Base-by-base conservation (phyloP, 2,113 vertebrate genomes). In the Nannobrachium achirus region DNA sequence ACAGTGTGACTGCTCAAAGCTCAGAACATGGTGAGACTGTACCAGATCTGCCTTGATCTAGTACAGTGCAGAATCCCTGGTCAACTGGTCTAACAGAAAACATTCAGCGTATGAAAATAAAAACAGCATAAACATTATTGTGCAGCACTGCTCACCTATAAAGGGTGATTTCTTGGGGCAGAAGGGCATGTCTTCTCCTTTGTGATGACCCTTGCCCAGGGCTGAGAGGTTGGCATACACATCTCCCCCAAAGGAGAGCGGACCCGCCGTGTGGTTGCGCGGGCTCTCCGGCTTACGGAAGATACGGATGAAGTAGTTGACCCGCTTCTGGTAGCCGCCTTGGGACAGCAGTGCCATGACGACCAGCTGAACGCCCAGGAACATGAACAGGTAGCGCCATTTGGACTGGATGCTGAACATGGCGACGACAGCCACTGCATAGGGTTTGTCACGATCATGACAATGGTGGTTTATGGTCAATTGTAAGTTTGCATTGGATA, bases 281-380 rank as follows among this genome's bases (percentile, higher is more conserved):
- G 76, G 42, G 8, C 20, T 0, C 16, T 93, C 89, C 0, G 56
- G 57, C 46, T 90, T 93, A 51, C 86, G 91, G 69, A 95, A 93
- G 76, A 94, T 91, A 8, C 81, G 80, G 44, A 94, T 87, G 80
- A 94, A 92, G 63, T 93, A 92, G 2, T 79, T 81, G n/a, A 94
- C 89, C 57, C 93, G 82, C 63, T 85, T 90, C 42, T 84, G 90
- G 71, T 92, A 91, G 1, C 89, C 89, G 48, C 93, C 93, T 2
- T 86, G 81, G 67, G 92, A 94, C 45, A 95, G 88, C 56, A 95
- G 67, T 0, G 90, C 90, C 90, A 95, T 90, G 48, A 94, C 85
- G 10, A 94, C 91, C 71, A 96, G 78, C 84, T 95, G 92, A 41
- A 93, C 88, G 25, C 92, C 92, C 69, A 94, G 79, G 71, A 95